phyloP scores from a whole-genome alignment of 2,888 invertebrate genomes.

The Dorcus hopei region DNA sequence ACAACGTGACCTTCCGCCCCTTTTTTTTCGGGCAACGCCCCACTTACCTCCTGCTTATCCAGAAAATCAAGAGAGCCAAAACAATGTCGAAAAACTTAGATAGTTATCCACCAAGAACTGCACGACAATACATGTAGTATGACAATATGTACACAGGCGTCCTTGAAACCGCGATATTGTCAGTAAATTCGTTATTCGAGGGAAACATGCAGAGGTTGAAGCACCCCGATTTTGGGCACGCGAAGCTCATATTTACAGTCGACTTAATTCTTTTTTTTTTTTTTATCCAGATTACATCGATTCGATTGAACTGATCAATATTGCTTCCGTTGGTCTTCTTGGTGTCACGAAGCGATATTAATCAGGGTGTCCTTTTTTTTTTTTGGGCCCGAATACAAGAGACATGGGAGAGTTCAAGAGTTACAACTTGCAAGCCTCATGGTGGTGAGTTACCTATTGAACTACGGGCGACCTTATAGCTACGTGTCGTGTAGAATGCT shows the following conservation, averaged over 20 bases:
- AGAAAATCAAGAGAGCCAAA: slow-evolving; percentile 48
- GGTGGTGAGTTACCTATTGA: neutral
- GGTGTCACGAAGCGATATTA: neutral
- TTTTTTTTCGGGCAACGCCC: too few relatives aligned
- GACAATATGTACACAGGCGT: slow-evolving; percentile 3
- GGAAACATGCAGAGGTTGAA: neutral
- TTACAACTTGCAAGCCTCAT: neutral
- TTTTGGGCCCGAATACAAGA: too few relatives aligned
- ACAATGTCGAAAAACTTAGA: slow-evolving; percentile 53
- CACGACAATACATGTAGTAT: slow-evolving; percentile 5
- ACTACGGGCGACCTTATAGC: slow-evolving; percentile 41
- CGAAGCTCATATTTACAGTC: slow-evolving; percentile 6
- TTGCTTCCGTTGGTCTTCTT: neutral
- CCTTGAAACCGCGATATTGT: slow-evolving; percentile 36
- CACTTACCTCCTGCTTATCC: slow-evolving; percentile 54
- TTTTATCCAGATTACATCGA: neutral
- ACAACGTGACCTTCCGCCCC: too few relatives aligned
- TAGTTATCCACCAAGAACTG: slow-evolving; percentile 42
- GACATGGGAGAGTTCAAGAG: too few relatives aligned
- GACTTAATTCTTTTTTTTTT: neutral
- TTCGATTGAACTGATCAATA: neutral
- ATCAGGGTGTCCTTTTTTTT: neutral
- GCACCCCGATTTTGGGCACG: neutral
- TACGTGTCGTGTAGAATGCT: slow-evolving; percentile 53
- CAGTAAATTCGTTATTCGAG: slow-evolving; percentile 39